Conservation (phyloP, 2,888 invertebrate genomes). For the Nemoura dubitans region DNA sequence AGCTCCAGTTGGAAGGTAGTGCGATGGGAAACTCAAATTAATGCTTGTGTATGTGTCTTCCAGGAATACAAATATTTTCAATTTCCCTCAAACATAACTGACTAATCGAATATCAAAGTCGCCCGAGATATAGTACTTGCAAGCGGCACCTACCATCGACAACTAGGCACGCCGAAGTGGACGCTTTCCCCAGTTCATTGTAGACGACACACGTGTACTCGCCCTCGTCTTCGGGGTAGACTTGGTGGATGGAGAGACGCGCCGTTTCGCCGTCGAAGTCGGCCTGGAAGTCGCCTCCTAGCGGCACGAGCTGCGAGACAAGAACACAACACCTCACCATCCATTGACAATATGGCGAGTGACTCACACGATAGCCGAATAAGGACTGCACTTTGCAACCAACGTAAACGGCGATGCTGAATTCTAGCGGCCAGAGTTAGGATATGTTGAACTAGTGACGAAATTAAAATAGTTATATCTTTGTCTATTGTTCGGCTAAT, state of each 20-base stretch:
- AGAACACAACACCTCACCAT: slow-evolving; percentile 17
- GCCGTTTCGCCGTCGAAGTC: slow-evolving; percentile 77
- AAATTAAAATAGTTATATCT: too few relatives aligned
- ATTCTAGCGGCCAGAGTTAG: neutral
- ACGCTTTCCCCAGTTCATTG: slow-evolving; percentile 83
- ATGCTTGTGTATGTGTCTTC: too few relatives aligned
- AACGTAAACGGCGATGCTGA: neutral
- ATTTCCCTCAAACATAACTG: too few relatives aligned
- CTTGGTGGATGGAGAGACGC: slow-evolving; percentile 75
- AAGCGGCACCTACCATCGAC: slow-evolving; percentile 72
- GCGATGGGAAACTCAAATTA: too few relatives aligned
- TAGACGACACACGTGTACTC: slow-evolving; percentile 86
- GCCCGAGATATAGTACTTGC: too few relatives aligned
- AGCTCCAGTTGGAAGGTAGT: too few relatives aligned
- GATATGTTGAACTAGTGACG: too few relatives aligned
- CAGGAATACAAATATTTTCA: too few relatives aligned
- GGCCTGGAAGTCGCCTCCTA: slow-evolving; percentile 73
- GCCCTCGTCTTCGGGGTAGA: slow-evolving; percentile 89
- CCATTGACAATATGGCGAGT: neutral
- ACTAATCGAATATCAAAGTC: too few relatives aligned
- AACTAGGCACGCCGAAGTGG: slow-evolving; percentile 83
- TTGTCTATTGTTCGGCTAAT: too few relatives aligned
- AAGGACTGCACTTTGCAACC: neutral
- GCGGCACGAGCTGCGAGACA: slow-evolving; percentile 67
- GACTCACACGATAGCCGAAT: neutral